Evolutionary conservation across 2,113 vertebrate genomes (phyloP).

Genomic region (Acrocephalus kingi): DNA sequence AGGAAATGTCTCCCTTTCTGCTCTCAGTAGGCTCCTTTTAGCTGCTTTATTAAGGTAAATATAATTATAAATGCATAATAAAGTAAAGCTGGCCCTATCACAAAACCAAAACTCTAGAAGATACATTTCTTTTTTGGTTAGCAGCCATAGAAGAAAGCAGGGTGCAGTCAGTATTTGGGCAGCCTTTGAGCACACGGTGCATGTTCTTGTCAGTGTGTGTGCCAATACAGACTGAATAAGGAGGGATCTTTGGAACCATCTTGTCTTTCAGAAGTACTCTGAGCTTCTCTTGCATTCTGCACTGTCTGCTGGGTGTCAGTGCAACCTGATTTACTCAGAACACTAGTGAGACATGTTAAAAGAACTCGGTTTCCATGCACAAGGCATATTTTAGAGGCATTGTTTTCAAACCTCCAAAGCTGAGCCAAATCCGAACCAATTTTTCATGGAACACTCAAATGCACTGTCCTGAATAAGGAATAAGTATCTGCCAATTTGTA

Average conservation of each 20-base stretch:
- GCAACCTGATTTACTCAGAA: neutral
- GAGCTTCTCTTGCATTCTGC: neutral
- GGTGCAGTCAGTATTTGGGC: neutral
- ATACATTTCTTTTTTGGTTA: neutral
- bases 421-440: conserved; percentile 1
- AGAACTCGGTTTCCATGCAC: neutral
- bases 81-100: neutral
- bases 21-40: neutral
- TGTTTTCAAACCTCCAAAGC: conserved; percentile 17
- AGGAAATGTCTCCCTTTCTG: neutral
- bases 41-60: neutral
- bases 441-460: neutral
- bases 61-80: neutral
- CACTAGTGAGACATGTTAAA: neutral
- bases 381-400: neutral
- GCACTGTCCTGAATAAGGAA: neutral
- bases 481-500: neutral
- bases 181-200: neutral
- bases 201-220: neutral
- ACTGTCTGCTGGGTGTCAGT: neutral
- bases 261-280: neutral
- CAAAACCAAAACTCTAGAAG: neutral
- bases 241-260: neutral
- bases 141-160: neutral
- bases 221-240: neutral